These are phyloP conservation scores for Heptranchias perlo DNA, from an alignment of 2,113 vertebrate species.

Conservation along the genomic window DNA sequence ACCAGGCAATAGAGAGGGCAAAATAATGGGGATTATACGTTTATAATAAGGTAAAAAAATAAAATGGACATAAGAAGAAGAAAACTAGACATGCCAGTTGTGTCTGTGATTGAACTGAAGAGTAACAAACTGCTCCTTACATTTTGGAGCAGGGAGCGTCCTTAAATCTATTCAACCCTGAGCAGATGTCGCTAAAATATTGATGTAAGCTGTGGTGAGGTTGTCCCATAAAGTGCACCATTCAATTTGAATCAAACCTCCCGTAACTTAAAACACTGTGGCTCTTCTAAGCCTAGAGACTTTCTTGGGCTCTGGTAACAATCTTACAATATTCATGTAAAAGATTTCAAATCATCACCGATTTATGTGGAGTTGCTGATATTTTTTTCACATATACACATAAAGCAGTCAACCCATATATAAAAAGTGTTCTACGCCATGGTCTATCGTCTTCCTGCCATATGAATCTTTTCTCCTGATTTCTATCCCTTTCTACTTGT, in stretches of 20 bases:
- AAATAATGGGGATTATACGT: background rate
- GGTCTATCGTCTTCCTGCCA: background rate
- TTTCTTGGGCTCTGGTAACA: background rate
- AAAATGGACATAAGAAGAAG: background rate
- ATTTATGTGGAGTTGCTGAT: background rate
- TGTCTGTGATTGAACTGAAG: background rate
- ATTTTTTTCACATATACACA: background rate
- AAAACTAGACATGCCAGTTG: background rate
- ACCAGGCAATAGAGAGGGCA: background rate
- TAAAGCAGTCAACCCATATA: background rate
- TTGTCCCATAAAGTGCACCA: background rate
- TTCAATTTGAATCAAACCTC: background rate
- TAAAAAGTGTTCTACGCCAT: background rate
- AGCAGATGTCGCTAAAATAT: background rate
- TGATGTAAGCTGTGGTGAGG: background rate
- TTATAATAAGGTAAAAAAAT: background rate
- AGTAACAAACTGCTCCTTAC: background rate
- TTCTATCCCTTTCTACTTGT: background rate
- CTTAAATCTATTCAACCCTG: background rate
- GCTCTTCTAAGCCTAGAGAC: background rate
- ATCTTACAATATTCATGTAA: constrained; percentile 15
- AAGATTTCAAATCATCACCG: constrained; percentile 9
- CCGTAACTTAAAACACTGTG: background rate
- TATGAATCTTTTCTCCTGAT: background rate
- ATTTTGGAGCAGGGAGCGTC: background rate